A percentile compares a stretch with the other conserved stretches of the same genome.
These are phyloP conservation scores for Rhabdophis nuchalis DNA, from an alignment of 2,797 vertebrate genomes.

Conservation along the genomic window DNA sequence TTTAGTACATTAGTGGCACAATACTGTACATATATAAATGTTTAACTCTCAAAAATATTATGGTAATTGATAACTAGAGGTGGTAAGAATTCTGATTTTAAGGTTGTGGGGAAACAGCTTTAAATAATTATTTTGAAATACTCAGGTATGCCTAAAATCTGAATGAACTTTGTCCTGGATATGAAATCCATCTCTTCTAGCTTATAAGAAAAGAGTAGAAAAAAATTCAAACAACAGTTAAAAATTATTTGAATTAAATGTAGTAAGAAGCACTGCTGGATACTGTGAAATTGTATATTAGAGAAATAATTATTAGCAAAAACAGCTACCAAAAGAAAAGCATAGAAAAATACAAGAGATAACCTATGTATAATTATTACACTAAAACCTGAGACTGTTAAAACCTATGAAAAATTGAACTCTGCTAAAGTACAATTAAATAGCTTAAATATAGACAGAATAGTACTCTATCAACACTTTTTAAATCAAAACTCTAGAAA, in stretches of 20 bases:
- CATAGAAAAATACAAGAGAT: background rate
- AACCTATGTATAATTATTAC: background rate
- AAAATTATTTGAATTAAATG: background rate
- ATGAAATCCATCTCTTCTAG: background rate
- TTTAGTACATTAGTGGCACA: background rate
- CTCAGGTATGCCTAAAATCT: background rate
- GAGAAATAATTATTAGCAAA: background rate
- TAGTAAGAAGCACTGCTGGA: background rate
- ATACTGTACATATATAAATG: background rate
- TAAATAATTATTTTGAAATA: background rate
- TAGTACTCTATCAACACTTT: background rate
- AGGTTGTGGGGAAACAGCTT: background rate
- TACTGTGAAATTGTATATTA: background rate
- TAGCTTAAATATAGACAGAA: background rate
- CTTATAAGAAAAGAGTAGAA: background rate
- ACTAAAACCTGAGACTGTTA: background rate
- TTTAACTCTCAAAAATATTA: background rate
- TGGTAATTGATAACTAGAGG: background rate
- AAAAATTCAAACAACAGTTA: background rate
- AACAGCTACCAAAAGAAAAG: background rate
- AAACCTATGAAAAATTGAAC: background rate
- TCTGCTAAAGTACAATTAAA: background rate
- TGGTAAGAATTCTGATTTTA: background rate
- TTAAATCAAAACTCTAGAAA: background rate
- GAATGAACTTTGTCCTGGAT: background rate